Conservation (phyloP, 2,797 vertebrate genomes). For the Perodicticus potto region DNA sequence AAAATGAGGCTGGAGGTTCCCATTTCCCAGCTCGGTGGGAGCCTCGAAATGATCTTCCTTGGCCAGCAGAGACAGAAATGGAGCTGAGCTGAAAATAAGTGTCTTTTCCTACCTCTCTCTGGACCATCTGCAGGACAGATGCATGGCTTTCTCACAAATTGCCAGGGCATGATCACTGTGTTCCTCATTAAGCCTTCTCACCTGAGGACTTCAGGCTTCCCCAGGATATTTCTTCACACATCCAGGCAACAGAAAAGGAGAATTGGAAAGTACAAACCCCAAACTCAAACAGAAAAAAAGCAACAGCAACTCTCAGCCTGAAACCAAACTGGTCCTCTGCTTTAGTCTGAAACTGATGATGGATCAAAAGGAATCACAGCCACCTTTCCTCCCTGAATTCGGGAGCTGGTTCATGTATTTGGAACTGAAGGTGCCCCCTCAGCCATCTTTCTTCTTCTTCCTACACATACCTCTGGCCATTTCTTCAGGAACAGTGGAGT, state of each 20-base stretch:
- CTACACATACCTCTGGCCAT: background rate
- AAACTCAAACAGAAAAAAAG: background rate
- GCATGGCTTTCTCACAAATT: background rate
- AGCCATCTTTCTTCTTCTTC: background rate
- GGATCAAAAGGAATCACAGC: background rate
- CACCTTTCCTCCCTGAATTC: background rate
- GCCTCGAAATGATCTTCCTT: background rate
- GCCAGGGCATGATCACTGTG: background rate
- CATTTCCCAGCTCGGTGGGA: background rate
- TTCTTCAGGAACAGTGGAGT: conserved; percentile 18
- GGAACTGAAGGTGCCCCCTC: background rate
- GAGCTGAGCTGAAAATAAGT: conserved; percentile 23
- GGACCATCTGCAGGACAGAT: background rate
- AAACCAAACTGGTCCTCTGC: background rate
- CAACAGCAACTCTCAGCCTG: background rate
- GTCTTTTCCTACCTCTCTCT: background rate
- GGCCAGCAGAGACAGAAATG: background rate
- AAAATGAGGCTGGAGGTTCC: background rate
- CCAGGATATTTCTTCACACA: background rate
- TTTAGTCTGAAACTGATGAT: background rate
- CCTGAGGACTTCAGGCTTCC: background rate
- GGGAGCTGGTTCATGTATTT: background rate
- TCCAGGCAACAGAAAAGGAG: background rate
- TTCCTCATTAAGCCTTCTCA: background rate
- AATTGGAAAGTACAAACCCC: background rate